These are phyloP conservation scores for Laupala kohalensis DNA, from an alignment of 1,140 invertebrate species.

Conservation along the genomic window DNA sequence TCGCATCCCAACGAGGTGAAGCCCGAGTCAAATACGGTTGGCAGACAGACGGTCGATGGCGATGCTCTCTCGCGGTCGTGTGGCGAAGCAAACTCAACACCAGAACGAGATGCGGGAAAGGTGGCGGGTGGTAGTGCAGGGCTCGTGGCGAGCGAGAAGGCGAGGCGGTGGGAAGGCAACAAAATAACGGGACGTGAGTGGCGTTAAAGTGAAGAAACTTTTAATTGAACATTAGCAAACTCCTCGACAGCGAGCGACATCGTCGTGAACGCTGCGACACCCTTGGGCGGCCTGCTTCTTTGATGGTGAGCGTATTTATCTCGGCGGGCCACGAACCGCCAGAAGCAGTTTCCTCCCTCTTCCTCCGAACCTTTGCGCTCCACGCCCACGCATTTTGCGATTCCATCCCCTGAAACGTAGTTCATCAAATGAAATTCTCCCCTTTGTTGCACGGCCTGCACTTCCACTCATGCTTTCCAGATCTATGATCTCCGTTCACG, in stretches of 20 bases:
- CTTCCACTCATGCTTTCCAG: too few species aligned
- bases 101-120: not conserved
- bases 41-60: too few species aligned
- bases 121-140: not conserved
- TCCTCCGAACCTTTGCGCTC: too few species aligned
- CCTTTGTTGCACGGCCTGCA: too few species aligned
- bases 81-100: not conserved
- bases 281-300: not conserved
- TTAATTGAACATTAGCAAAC: not conserved
- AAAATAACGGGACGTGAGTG: not conserved
- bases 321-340: not conserved
- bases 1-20: too few species aligned
- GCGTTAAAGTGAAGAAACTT: not conserved
- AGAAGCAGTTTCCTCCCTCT: too few species aligned
- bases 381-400: too few species aligned
- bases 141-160: not conserved
- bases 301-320: not conserved
- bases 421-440: too few species aligned
- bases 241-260: not conserved
- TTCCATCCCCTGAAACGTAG: too few species aligned
- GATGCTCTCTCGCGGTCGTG: not conserved
- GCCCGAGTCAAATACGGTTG: too few species aligned
- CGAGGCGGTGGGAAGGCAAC: not conserved
- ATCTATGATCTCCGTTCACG: too few species aligned
- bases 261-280: not conserved